Percentiles rank a stretch among this genome's conserved stretches.
Conservation (phyloP, 2,797 vertebrate genomes). For the Tachyglossus aculeatus region DNA sequence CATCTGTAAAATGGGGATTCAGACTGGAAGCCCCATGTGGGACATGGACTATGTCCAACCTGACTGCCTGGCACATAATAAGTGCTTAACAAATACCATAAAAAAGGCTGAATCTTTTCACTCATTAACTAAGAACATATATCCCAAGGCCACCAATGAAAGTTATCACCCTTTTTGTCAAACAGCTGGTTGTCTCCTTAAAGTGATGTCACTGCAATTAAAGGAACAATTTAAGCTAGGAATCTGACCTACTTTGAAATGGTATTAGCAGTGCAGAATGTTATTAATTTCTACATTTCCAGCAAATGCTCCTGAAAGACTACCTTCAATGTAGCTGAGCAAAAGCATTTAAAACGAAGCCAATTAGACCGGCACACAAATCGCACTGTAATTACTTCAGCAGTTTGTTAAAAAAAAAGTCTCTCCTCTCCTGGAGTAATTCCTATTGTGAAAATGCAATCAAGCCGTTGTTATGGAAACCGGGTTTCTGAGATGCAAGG, state of each 20-base stretch:
- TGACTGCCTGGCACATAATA: no score
- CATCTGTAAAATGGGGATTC: no score
- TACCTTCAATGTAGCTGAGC: slow-evolving; percentile 8
- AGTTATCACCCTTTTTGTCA: neutral
- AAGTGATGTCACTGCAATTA: slow-evolving; percentile 12
- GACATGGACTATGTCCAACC: no score
- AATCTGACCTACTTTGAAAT: slow-evolving; percentile 21
- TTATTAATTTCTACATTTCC: slow-evolving; percentile 9
- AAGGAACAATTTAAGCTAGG: slow-evolving; percentile 26
- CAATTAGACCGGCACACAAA: slow-evolving; percentile 23
- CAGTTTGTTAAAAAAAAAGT: slow-evolving; percentile 29
- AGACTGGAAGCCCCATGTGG: no score
- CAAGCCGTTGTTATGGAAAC: slow-evolving; percentile 58
- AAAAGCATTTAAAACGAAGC: slow-evolving; percentile 8
- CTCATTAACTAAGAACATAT: no score
- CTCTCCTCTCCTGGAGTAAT: slow-evolving; percentile 22
- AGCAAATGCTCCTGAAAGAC: slow-evolving; percentile 16
- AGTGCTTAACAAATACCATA: no score
- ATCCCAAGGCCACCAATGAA: neutral
- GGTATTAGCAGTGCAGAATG: neutral
- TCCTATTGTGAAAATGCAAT: slow-evolving; percentile 40
- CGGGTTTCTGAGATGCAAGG: neutral
- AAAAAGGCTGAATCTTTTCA: no score
- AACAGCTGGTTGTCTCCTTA: neutral
- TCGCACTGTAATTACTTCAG: slow-evolving; percentile 35